phyloP scores from a whole-genome alignment of 2,797 vertebrate genomes.

The Rachycentron canadum region DNA sequence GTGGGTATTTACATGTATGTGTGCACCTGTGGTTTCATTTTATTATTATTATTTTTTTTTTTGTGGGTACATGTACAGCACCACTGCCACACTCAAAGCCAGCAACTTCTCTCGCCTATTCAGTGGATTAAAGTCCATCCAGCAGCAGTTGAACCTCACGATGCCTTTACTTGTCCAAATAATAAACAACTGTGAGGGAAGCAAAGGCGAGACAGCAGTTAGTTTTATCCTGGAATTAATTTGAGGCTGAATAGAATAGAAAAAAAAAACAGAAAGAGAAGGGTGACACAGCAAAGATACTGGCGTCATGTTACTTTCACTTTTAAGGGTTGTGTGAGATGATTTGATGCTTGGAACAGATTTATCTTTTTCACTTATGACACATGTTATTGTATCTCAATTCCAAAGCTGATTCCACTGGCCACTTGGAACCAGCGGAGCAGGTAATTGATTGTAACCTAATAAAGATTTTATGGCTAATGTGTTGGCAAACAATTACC shows the following conservation, averaged over 20 bases:
- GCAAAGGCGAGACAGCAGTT: no score
- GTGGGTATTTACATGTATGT: conserved; percentile 64
- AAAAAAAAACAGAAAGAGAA: neutral
- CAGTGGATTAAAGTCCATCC: no score
- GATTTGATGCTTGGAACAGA: neutral
- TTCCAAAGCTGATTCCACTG: neutral
- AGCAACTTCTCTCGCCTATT: neutral
- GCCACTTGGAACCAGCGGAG: neutral
- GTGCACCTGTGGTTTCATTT: neutral
- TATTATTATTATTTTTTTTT: no score
- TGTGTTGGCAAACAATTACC: neutral
- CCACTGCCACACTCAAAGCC: neutral
- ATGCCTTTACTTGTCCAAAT: no score
- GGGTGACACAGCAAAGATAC: no score
- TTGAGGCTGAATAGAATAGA: no score
- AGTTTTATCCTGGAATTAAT: neutral
- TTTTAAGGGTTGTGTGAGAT: neutral
- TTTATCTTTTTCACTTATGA: neutral
- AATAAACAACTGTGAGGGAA: no score
- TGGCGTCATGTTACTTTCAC: neutral
- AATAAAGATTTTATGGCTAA: neutral
- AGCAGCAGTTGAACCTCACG: no score
- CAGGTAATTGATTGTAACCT: neutral
- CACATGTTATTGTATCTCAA: no score
- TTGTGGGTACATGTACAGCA: neutral